Evolutionary conservation across 2,113 vertebrate genomes (phyloP).

Genomic region (Oryzias celebensis): DNA sequence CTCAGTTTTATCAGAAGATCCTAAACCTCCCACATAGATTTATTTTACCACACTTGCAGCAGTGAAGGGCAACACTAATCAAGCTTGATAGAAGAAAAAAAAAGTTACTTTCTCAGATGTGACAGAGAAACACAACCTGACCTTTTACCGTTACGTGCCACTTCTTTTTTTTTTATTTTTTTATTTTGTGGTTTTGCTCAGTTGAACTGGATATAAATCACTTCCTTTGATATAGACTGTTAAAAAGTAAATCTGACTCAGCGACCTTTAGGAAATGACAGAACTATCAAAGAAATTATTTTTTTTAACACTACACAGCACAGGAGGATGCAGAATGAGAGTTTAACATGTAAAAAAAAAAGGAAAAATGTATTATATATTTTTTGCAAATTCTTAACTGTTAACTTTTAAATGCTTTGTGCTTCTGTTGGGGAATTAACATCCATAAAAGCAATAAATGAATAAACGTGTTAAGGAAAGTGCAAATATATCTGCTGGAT

Average conservation of each 20-base stretch:
- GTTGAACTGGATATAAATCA: slow-evolving; percentile 35
- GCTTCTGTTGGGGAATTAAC: too few relatives aligned
- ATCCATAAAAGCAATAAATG: too few relatives aligned
- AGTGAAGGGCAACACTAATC: slow-evolving; percentile 4
- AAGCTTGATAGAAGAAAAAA: neutral
- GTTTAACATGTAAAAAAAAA: neutral
- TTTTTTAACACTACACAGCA: neutral
- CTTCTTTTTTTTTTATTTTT: slow-evolving; percentile 49
- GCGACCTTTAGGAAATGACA: slow-evolving; percentile 46
- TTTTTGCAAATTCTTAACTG: too few relatives aligned
- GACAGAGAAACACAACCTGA: slow-evolving; percentile 23
- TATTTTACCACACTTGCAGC: neutral
- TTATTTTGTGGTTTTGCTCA: slow-evolving; percentile 25
- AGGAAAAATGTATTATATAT: neutral
- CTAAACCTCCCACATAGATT: neutral
- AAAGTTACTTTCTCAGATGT: slow-evolving; percentile 20
- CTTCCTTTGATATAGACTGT: slow-evolving; percentile 38
- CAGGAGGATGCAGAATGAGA: neutral
- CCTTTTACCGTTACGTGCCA: slow-evolving; percentile 31
- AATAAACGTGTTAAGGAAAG: too few relatives aligned
- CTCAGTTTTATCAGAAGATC: neutral
- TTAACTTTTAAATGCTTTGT: too few relatives aligned
- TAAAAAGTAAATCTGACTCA: slow-evolving; percentile 49
- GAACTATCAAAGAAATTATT: neutral
- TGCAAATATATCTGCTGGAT: too few relatives aligned